Evolutionary conservation across 2,888 invertebrate genomes (phyloP), one percentile per base, ranked within the genome.

Genomic region (Agrochola circellaris): DNA sequence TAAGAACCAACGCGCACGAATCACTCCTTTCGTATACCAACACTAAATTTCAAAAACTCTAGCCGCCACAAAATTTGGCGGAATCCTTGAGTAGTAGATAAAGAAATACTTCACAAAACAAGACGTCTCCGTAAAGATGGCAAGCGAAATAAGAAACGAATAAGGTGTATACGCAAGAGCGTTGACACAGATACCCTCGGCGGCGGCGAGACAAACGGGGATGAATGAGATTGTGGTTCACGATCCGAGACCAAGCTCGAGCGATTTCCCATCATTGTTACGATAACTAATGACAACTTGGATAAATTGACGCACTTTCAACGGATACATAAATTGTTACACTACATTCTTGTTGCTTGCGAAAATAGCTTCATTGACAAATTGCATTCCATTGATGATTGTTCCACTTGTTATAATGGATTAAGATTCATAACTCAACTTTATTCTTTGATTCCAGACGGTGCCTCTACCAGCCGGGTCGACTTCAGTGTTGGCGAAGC

Each of bases 401-500:
- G 79, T 83, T 73, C 56, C 51, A 68, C 73, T 75, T 74, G 68
- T 71, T 76, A 60, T 77, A 66, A 77, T 77, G n/a, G 42, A 62
- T 66, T 51, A 68, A 68, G 54, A 86, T 81, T 80, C 76, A 87
- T 89, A 87, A 87, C 88, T 89, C 84, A 89, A 84, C 73, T 77
- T 82, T 84, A 70, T 85, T 89, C 92, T 92, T 93, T 91, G 75
- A 84, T 97, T 97, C 86, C 97, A 98, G 98, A 98, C 98, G 90
- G 96, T 97, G 86, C 97, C 97, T 73, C 92, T 98, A 89, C 98
- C 97, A 69, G 97, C 97, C 65, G 97, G 97, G 34, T 97, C 98
- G 65, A 97, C 98, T 81, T 97, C 98, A 77, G 97, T 97, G 66
- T 96, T 98, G 86, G 98, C 98, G 70, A 99, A 99, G 93, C 99